These are phyloP conservation scores for Silurus lanzhouensis DNA, from an alignment of 2,797 vertebrate genomes.

Conservation along the genomic window DNA sequence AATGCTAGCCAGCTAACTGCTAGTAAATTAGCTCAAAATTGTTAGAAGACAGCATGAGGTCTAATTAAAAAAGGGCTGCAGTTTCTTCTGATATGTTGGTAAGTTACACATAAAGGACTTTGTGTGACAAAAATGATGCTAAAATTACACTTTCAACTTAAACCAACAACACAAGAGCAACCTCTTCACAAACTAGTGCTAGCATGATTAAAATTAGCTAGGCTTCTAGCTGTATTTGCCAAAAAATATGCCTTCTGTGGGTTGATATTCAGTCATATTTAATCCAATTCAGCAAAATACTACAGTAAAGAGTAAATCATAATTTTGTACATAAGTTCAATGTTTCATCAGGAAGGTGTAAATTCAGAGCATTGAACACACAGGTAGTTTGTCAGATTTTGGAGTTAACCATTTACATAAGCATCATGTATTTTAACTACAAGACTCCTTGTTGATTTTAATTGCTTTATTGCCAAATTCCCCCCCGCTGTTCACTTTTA, in stretches of 20 bases:
- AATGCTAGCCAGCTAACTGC: background rate
- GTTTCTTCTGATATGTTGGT: background rate
- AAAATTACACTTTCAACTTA: background rate
- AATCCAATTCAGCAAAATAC: background rate
- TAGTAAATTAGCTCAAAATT: background rate
- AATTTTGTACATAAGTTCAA: background rate
- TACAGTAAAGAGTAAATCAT: background rate
- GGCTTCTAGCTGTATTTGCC: background rate
- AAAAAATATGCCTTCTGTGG: background rate
- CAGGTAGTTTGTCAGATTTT: background rate
- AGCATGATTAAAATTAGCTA: background rate
- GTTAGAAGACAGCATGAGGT: background rate
- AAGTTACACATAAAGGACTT: background rate
- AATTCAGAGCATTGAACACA: background rate
- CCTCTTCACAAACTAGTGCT: background rate
- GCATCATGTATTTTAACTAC: background rate
- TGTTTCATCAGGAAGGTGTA: no score
- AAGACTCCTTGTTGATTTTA: background rate
- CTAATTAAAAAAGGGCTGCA: no score
- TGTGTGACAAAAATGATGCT: background rate
- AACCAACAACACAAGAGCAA: background rate
- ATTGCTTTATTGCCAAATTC: background rate
- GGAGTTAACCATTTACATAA: background rate
- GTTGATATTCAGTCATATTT: background rate
- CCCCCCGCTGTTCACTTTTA: constrained; percentile 9